These are phyloP conservation scores for Plutomurus gul DNA, from an alignment of 1,140 invertebrate species.

Conservation along the genomic window DNA sequence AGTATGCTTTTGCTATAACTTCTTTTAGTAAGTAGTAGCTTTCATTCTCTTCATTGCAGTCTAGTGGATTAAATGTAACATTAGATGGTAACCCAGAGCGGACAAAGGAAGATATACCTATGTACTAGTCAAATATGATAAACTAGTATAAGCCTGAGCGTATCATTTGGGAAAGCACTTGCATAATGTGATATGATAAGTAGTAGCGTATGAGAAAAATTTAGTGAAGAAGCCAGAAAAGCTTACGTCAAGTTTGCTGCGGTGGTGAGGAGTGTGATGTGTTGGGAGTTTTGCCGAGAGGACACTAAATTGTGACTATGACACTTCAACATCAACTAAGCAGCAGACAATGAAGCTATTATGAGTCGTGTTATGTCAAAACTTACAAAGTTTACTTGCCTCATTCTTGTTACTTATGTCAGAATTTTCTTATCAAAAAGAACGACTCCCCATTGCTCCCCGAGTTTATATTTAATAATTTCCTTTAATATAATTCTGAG, in stretches of 20 bases:
- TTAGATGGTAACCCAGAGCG: no score
- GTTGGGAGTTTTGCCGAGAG: not conserved
- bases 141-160: no score
- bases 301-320: slow-evolving; percentile 40
- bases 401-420: slow-evolving; percentile 27
- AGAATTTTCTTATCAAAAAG: slow-evolving; percentile 29
- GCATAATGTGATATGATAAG: not conserved
- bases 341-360: slow-evolving; percentile 39
- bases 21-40: no score
- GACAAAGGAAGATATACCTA: no score
- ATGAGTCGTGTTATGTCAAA: slow-evolving; percentile 29
- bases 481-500: not conserved
- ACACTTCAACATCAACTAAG: slow-evolving; percentile 39
- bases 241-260: not conserved
- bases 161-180: no score
- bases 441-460: not conserved
- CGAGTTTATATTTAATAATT: not conserved
- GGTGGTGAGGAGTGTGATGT: no score
- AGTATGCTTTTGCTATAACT: no score
- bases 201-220: not conserved
- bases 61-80: no score
- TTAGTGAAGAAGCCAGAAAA: not conserved
- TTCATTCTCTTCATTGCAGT: no score
- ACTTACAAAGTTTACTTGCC: slow-evolving; percentile 26
- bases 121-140: no score